Evolutionary conservation across 23 tunicate genomes (phyloP).

Genomic region (Ciona savignyi): DNA sequence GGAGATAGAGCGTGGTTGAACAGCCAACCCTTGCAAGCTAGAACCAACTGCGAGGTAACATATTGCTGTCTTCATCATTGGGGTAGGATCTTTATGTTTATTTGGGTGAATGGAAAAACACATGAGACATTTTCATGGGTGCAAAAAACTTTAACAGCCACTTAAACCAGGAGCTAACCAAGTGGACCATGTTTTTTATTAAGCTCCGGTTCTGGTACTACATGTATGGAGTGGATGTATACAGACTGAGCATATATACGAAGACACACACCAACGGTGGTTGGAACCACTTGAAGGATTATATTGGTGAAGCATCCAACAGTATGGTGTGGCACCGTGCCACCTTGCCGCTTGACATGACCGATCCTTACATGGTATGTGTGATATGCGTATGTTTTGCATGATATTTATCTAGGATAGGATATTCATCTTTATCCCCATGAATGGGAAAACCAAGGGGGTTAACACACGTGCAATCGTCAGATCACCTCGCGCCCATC

Average conservation of each 20-base stretch:
- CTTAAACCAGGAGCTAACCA: too few species aligned
- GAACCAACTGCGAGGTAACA: constrained; percentile 53
- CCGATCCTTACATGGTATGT: constrained; percentile 23
- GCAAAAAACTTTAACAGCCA: too few species aligned
- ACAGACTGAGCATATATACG: constrained; percentile 47
- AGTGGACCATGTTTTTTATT: constrained; percentile 6
- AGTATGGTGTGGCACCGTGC: constrained; percentile 45
- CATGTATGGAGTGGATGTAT: constrained; percentile 81
- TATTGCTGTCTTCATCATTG: too few species aligned
- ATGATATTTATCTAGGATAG: background rate
- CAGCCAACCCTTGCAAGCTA: constrained; percentile 40
- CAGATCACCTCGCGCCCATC: too few species aligned
- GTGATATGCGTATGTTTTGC: background rate
- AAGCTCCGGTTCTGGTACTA: constrained; percentile 88
- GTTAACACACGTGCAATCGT: background rate
- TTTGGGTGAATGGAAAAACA: too few species aligned
- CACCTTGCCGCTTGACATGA: constrained; percentile 15
- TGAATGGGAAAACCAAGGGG: too few species aligned
- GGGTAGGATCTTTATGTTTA: too few species aligned
- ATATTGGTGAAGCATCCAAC: constrained; percentile 8
- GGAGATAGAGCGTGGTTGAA: constrained; percentile 79
- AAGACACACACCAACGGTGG: constrained; percentile 60
- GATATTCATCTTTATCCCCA: too few species aligned
- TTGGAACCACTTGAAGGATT: constrained; percentile 27
- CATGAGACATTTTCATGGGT: too few species aligned